Percentiles rank a stretch among this genome's conserved stretches.
Conservation (phyloP, 2,888 invertebrate genomes). For the Cantharis rufa region DNA sequence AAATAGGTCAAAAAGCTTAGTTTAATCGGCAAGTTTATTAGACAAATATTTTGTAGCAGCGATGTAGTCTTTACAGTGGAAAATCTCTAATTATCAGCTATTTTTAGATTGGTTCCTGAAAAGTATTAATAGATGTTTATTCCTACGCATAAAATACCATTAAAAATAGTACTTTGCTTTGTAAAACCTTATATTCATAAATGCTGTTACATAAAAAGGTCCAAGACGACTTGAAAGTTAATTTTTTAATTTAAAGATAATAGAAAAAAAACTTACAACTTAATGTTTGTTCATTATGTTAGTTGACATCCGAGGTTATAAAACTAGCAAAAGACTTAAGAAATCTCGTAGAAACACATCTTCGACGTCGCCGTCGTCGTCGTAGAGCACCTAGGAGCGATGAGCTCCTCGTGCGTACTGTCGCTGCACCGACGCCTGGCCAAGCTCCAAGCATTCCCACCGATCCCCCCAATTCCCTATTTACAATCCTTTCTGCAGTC, state of each 20-base stretch:
- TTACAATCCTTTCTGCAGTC: conserved; percentile 37
- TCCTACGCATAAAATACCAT: conserved; percentile 29
- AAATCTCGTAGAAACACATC: conserved; percentile 31
- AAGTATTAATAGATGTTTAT: conserved; percentile 39
- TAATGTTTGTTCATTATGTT: conserved; percentile 18
- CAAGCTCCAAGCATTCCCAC: conserved; percentile 47
- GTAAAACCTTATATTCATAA: conserved; percentile 1
- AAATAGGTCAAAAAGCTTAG: conserved; percentile 37
- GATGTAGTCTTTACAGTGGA: conserved; percentile 19
- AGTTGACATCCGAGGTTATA: conserved; percentile 27
- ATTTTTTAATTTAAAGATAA: background rate
- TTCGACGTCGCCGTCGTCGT: conserved; percentile 27
- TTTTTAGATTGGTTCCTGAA: conserved; percentile 37
- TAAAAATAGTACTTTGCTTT: conserved; percentile 24
- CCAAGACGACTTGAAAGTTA: background rate
- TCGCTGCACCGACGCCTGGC: conserved; percentile 52
- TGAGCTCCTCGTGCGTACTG: conserved; percentile 53
- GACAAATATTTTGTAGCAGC: conserved; percentile 12
- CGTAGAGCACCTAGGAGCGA: conserved; percentile 38
- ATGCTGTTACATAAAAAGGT: background rate
- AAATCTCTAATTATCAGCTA: conserved; percentile 38
- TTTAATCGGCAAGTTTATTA: conserved; percentile 26
- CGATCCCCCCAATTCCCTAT: conserved; percentile 30
- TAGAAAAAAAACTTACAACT: conserved; percentile 9
- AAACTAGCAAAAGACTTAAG: conserved; percentile 11